Conservation (phyloP, 2,888 invertebrate genomes). For the Acanthosepion lycidas region DNA sequence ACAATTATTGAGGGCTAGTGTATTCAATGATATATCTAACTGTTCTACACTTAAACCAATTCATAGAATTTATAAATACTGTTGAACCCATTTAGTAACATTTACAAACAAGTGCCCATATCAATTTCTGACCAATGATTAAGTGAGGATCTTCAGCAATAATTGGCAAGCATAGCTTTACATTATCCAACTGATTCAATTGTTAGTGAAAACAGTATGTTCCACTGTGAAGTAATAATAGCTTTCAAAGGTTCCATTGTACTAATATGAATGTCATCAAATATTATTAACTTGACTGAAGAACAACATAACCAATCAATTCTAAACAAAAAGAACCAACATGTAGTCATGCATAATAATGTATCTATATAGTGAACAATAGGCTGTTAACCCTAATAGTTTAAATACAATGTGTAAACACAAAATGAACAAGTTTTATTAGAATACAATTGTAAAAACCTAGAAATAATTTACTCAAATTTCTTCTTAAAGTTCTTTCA, state of each 20-base stretch:
- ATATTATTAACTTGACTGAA: neutral
- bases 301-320: neutral
- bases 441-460: neutral
- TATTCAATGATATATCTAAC: neutral
- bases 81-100: neutral
- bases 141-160: neutral
- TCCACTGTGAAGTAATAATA: neutral
- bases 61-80: neutral
- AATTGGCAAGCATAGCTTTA: neutral
- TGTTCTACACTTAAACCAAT: neutral
- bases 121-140: neutral
- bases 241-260: neutral
- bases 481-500: too few relatives aligned
- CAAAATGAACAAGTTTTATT: too few relatives aligned
- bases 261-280: constrained; percentile 2
- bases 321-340: neutral
- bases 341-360: neutral
- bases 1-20: too few relatives aligned
- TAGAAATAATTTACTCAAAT: too few relatives aligned
- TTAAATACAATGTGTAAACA: too few relatives aligned
- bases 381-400: neutral
- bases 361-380: neutral
- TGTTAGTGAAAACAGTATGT: neutral
- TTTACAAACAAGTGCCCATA: neutral
- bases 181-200: constrained; percentile 13